Evolutionary conservation across 2,888 invertebrate genomes (phyloP).

Genomic region (Tetrapedia diversipes): DNA sequence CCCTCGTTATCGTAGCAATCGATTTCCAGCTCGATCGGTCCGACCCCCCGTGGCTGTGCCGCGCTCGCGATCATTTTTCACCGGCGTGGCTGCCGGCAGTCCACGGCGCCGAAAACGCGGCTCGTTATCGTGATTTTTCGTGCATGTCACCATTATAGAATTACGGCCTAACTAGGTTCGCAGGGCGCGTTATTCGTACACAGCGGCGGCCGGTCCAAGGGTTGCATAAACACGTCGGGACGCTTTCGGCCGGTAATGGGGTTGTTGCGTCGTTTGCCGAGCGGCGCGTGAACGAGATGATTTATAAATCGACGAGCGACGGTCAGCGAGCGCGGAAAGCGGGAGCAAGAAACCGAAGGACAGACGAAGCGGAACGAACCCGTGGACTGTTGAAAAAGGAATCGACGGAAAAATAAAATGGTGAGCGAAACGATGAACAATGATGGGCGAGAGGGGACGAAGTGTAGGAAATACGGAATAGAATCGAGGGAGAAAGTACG

Average conservation of each 20-base stretch:
- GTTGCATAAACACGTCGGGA: conserved; percentile 30
- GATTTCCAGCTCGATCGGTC: conserved; percentile 48
- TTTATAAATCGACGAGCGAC: conserved; percentile 62
- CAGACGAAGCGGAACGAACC: not conserved
- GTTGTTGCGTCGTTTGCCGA: conserved; percentile 32
- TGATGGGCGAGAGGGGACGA: no score
- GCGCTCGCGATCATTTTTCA: conserved; percentile 59
- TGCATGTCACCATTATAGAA: conserved; percentile 58
- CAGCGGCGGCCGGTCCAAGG: not conserved
- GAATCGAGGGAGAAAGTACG: no score
- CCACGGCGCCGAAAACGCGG: conserved; percentile 50
- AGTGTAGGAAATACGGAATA: no score
- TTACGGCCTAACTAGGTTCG: conserved; percentile 35
- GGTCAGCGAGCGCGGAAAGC: not conserved
- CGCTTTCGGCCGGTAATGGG: conserved; percentile 9
- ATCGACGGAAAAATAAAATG: no score
- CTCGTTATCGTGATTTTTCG: conserved; percentile 71
- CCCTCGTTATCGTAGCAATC: conserved; percentile 61
- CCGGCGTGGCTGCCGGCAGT: conserved; percentile 44
- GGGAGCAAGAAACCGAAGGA: not conserved
- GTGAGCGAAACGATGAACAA: no score
- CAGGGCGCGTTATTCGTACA: conserved; percentile 13
- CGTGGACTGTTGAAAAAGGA: no score
- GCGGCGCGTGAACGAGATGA: conserved; percentile 60
- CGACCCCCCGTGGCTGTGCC: not conserved